Evolutionary conservation across 2,888 invertebrate genomes (phyloP).

Genomic region (Cantharis flavilabris): DNA sequence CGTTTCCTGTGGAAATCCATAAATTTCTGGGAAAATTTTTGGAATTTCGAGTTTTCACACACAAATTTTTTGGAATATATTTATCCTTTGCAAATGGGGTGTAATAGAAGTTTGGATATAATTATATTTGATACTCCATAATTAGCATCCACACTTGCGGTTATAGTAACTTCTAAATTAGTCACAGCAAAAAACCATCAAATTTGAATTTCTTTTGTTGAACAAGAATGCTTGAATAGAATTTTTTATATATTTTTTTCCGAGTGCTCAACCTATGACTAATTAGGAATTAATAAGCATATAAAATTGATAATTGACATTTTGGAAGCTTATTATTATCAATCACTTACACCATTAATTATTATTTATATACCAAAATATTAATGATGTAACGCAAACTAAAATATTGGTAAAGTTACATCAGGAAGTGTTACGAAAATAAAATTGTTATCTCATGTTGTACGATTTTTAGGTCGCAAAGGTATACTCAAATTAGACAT

Average conservation of each 20-base stretch:
- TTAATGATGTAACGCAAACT: neutral
- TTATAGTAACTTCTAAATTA: no score
- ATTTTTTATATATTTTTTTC: neutral
- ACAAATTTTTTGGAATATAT: no score
- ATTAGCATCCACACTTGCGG: no score
- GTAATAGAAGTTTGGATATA: no score
- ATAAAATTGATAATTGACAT: neutral
- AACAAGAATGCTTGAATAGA: neutral
- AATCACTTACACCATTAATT: neutral
- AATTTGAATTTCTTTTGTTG: neutral
- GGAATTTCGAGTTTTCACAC: no score
- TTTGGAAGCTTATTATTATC: neutral
- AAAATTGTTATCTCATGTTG: neutral
- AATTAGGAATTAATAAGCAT: neutral
- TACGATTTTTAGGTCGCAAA: no score
- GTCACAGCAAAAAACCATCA: neutral
- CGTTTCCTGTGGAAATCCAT: no score
- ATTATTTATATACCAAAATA: neutral
- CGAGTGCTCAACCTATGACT: no score
- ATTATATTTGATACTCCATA: no score
- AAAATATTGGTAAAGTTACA: neutral
- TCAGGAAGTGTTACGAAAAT: neutral
- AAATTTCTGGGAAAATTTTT: no score
- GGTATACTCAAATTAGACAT: neutral
- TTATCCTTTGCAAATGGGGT: no score